Base-by-base conservation (phyloP, 2,888 invertebrate genomes). In the Cheilosia scutellata region DNA sequence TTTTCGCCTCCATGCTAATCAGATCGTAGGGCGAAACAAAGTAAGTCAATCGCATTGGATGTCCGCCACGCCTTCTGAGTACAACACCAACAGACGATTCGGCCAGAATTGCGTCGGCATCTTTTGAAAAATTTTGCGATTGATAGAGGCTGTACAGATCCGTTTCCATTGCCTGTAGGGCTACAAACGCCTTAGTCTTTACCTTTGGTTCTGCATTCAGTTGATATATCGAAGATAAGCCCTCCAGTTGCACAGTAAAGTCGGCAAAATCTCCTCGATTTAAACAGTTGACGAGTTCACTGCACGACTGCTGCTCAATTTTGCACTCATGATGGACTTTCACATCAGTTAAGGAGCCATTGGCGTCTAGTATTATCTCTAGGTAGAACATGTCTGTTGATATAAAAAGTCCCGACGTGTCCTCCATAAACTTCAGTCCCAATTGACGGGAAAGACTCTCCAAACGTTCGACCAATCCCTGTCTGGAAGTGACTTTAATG, bases 301-400 rank as follows among this genome's bases (percentile, higher is more conserved):
- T 96, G 92, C 97, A 98, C 89, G 97, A 97, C 94, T 98, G 95
- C 88, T 95, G 96, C 88, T 95, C 95, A 77, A 94, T 94, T 93
- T 97, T 97, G 89, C 97, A 97, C 92, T 98, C 98, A 91, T 98
- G 98, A 92, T 98, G 97, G 75, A 98, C 96, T 91, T 95, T 95
- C 0, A 98, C 98, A 94, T 98, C 98, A 90, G 96, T 96, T 0
- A 98, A 96, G 40, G 95, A 94, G 29, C 98, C 98, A 47, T 94
- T 95, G 3, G 95, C 94, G 90, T 98, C 98, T 71, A 98, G 94
- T 70, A 97, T 93, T 89, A 99, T 96, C 93, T 98, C 98, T 88
- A 98, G 94, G 92, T 97, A 98, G 92, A 98, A 98, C 98, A 98
- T 98, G 91, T 98, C 98, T 0, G 98, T 98, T 49, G 97, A 98